Conservation (phyloP, 2,797 vertebrate genomes). For the Lepus townsendii region DNA sequence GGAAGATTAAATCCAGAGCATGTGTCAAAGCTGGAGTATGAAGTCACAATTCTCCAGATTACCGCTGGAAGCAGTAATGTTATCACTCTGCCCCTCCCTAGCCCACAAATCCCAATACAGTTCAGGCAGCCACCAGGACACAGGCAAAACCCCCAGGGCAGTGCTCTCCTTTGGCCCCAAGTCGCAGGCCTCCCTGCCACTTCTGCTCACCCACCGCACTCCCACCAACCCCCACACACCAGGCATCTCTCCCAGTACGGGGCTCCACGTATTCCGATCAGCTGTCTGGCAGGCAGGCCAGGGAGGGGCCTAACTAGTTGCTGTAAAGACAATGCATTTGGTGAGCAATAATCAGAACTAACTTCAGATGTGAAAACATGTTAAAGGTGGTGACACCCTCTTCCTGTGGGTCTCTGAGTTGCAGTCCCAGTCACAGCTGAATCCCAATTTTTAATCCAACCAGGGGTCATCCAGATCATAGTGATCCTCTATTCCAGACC, state of each 20-base stretch:
- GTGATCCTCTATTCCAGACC: too few species aligned
- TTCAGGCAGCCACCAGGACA: neutral
- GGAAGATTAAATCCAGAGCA: conserved; percentile 66
- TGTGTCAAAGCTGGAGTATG: conserved; percentile 38
- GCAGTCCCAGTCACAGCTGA: neutral
- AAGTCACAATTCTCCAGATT: conserved; percentile 67
- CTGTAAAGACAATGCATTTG: neutral
- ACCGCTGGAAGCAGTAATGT: conserved; percentile 43
- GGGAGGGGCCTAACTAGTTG: conserved; percentile 38
- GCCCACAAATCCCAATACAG: neutral
- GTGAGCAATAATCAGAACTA: neutral
- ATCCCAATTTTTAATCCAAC: neutral
- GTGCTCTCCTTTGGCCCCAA: too few species aligned
- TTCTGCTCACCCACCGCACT: neutral
- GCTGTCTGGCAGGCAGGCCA: neutral
- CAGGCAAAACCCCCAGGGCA: neutral
- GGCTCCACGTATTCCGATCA: neutral
- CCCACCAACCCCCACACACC: neutral
- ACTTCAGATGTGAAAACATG: conserved; percentile 9
- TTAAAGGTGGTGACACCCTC: neutral
- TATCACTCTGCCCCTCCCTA: conserved; percentile 13
- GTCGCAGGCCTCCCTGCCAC: neutral
- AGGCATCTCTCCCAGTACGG: neutral
- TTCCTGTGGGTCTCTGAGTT: neutral
- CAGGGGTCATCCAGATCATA: neutral